These are phyloP conservation scores for Formicarius rufipectus DNA, from an alignment of 2,113 vertebrate genomes.

Conservation along the genomic window DNA sequence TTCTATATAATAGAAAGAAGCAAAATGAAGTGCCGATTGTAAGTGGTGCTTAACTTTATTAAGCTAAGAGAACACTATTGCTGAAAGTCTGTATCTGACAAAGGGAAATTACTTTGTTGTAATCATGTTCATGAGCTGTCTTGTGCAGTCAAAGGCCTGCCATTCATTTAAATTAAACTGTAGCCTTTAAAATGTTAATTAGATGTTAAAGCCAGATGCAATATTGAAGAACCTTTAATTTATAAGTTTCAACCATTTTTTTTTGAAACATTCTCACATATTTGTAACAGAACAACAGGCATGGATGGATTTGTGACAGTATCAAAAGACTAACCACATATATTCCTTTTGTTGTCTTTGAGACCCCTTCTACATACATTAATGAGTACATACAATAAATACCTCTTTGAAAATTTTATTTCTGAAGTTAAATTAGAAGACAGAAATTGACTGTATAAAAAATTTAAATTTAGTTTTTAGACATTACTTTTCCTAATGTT, in stretches of 20 bases:
- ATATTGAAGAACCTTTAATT: slow-evolving; percentile 73
- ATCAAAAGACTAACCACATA: slow-evolving; percentile 55
- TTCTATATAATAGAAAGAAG: slow-evolving; percentile 63
- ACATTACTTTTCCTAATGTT: not conserved
- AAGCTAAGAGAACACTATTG: slow-evolving; percentile 70
- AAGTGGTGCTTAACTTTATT: slow-evolving; percentile 77
- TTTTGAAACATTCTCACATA: slow-evolving; percentile 51
- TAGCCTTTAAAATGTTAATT: slow-evolving; percentile 76
- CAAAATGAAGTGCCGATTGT: slow-evolving; percentile 67
- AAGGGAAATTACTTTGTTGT: slow-evolving; percentile 75
- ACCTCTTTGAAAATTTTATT: slow-evolving; percentile 35
- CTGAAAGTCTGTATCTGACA: slow-evolving; percentile 69
- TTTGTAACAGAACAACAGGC: slow-evolving; percentile 57
- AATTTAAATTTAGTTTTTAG: not conserved
- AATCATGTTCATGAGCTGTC: slow-evolving; percentile 70
- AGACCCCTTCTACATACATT: slow-evolving; percentile 6
- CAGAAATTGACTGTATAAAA: not conserved
- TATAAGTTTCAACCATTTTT: slow-evolving; percentile 67
- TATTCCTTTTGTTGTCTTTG: slow-evolving; percentile 51
- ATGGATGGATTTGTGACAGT: slow-evolving; percentile 48
- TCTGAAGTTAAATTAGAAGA: slow-evolving; percentile 46
- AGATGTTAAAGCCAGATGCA: slow-evolving; percentile 63
- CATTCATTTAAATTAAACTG: slow-evolving; percentile 70
- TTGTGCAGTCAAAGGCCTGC: slow-evolving; percentile 69
- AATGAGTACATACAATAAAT: slow-evolving; percentile 34